Percentiles rank a stretch among this genome's conserved stretches.
Conservation (phyloP, 2,797 vertebrate species). For the Orientallactaga sibirica region DNA sequence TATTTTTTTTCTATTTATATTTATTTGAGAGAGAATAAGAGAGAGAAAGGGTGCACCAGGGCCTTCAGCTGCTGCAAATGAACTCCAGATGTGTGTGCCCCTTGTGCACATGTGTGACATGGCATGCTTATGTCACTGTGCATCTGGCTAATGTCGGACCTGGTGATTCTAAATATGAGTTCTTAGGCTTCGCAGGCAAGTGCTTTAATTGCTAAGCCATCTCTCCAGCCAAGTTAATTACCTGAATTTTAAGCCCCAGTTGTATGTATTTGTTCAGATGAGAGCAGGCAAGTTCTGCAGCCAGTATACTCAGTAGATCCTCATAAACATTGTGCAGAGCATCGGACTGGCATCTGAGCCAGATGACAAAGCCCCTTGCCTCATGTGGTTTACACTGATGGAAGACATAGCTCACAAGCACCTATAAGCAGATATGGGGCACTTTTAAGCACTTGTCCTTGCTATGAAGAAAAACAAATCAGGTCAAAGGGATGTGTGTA, state of each 20-base stretch:
- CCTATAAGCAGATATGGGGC: background rate
- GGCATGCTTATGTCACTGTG: too few relatives aligned
- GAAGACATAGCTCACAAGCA: constrained; percentile 19
- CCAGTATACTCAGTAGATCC: background rate
- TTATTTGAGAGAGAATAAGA: too few relatives aligned
- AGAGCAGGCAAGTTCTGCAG: background rate
- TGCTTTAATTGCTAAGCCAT: too few relatives aligned
- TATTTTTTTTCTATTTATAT: background rate
- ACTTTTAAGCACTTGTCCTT: constrained; percentile 46
- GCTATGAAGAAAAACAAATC: constrained; percentile 16
- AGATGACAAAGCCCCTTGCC: background rate
- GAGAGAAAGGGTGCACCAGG: too few relatives aligned
- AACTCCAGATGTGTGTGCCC: too few relatives aligned
- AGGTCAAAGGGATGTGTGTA: background rate
- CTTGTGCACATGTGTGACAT: too few relatives aligned
- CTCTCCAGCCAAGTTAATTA: background rate
- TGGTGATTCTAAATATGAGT: too few relatives aligned
- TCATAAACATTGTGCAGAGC: background rate
- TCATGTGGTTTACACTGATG: constrained; percentile 3
- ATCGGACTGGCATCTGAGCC: background rate
- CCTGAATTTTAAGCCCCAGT: constrained; percentile 25
- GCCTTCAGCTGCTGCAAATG: too few relatives aligned
- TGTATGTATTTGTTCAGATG: background rate
- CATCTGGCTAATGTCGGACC: too few relatives aligned
- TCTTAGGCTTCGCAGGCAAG: too few relatives aligned